These are phyloP conservation scores for Thelaira solivaga DNA, from an alignment of 2,888 invertebrate species.

Conservation along the genomic window DNA sequence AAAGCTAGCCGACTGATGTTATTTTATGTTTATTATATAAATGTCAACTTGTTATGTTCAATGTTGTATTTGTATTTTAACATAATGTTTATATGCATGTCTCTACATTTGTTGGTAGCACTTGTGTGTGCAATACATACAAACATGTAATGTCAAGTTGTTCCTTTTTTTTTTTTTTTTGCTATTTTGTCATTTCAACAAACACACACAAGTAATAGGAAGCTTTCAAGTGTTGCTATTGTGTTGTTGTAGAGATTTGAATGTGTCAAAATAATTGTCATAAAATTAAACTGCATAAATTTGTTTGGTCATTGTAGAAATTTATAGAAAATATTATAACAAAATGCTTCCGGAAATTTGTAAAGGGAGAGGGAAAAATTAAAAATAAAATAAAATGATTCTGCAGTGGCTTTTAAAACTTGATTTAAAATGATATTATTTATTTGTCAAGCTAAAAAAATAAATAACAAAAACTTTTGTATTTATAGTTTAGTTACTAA, in stretches of 20 bases:
- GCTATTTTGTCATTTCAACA: not conserved
- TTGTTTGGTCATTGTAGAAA: not conserved
- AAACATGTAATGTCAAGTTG: not conserved
- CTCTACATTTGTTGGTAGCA: not conserved
- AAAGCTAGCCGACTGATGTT: constrained; percentile 23
- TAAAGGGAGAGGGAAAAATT: too few relatives aligned
- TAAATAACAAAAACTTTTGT: too few relatives aligned
- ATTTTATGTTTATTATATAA: constrained; percentile 47
- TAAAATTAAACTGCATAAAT: constrained; percentile 20
- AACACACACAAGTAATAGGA: too few relatives aligned
- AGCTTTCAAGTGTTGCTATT: not conserved
- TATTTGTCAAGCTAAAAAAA: too few relatives aligned
- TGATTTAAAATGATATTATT: too few relatives aligned
- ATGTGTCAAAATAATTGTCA: constrained; percentile 46
- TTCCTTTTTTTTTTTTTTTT: too few relatives aligned
- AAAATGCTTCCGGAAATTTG: too few relatives aligned
- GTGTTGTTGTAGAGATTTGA: constrained; percentile 18
- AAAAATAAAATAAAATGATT: too few relatives aligned
- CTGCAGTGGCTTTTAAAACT: too few relatives aligned
- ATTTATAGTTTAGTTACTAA: too few relatives aligned
- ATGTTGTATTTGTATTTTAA: constrained; percentile 24
- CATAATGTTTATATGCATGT: constrained; percentile 7
- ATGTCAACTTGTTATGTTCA: constrained; percentile 53
- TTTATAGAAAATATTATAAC: too few relatives aligned
- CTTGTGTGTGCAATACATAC: too few relatives aligned